Conservation (phyloP, 2,797 vertebrate species). For the Neomorphus geoffroyi region DNA sequence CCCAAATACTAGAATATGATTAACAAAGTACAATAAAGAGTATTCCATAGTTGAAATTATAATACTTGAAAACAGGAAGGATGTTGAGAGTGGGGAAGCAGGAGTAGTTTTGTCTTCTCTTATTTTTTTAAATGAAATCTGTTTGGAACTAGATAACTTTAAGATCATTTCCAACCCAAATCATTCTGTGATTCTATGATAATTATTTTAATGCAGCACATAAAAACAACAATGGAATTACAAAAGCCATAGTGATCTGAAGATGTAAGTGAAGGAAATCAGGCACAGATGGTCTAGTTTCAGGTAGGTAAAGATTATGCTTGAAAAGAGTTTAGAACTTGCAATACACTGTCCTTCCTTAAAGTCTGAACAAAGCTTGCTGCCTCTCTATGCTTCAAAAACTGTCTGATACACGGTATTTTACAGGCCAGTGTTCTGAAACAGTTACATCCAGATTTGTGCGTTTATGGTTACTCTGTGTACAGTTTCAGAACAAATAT, state of each 20-base stretch:
- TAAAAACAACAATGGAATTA: not conserved
- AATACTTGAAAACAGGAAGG: not conserved
- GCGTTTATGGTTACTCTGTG: not conserved
- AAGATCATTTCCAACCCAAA: too few relatives aligned
- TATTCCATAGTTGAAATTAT: not conserved
- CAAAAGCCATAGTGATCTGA: not conserved
- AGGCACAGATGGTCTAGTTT: not conserved
- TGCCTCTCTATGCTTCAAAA: not conserved
- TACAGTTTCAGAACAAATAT: not conserved
- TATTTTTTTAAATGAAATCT: not conserved
- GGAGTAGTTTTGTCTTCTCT: not conserved
- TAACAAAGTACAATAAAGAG: not conserved
- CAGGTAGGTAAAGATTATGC: not conserved
- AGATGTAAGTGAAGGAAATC: not conserved
- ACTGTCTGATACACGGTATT: not conserved
- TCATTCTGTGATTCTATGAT: too few relatives aligned
- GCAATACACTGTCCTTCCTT: not conserved
- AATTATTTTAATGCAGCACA: not conserved
- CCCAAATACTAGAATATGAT: not conserved
- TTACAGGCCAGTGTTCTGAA: not conserved
- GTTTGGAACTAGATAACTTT: too few relatives aligned
- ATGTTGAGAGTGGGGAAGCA: accelerated
- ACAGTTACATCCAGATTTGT: not conserved
- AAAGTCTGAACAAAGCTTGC: not conserved
- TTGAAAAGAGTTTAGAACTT: not conserved